phyloP scores from a whole-genome alignment of 2,888 invertebrate genomes.

The Lithophane socia region DNA sequence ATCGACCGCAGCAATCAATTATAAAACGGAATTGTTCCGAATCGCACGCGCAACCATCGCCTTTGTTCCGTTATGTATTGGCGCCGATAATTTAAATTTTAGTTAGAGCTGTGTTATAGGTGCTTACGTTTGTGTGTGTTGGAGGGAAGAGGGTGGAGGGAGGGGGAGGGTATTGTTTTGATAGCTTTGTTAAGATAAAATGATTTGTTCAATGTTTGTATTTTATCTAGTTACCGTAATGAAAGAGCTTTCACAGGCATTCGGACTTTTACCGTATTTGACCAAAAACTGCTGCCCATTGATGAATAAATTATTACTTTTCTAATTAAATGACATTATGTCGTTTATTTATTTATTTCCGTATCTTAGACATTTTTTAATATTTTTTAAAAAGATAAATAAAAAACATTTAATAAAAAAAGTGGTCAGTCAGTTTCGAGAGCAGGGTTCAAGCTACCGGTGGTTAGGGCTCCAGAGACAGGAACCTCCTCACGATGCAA shows the following conservation, averaged over 20 bases:
- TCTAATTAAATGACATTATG: neutral
- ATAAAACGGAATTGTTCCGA: conserved; percentile 85
- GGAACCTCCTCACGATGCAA: too few relatives aligned
- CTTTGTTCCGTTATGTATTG: conserved; percentile 78
- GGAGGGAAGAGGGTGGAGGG: neutral
- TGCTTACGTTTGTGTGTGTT: neutral
- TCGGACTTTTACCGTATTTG: neutral
- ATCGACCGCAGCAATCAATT: conserved; percentile 88
- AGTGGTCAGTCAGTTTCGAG: too few relatives aligned
- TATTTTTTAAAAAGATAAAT: too few relatives aligned
- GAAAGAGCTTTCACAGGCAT: neutral
- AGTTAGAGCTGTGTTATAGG: conserved; percentile 31
- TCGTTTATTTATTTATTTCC: too few relatives aligned
- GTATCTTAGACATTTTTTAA: too few relatives aligned
- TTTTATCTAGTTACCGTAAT: neutral
- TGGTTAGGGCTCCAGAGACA: too few relatives aligned
- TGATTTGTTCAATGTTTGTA: neutral
- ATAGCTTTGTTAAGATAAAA: conserved; percentile 11
- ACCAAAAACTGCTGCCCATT: neutral
- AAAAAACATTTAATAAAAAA: too few relatives aligned
- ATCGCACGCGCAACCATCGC: conserved; percentile 71
- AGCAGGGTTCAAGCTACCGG: too few relatives aligned
- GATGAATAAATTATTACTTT: too few relatives aligned
- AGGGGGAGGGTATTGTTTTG: conserved; percentile 28
- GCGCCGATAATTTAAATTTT: conserved; percentile 78